These are phyloP conservation scores for Podarcis cretensis DNA, from an alignment of 2,113 vertebrate genomes.

Conservation along the genomic window DNA sequence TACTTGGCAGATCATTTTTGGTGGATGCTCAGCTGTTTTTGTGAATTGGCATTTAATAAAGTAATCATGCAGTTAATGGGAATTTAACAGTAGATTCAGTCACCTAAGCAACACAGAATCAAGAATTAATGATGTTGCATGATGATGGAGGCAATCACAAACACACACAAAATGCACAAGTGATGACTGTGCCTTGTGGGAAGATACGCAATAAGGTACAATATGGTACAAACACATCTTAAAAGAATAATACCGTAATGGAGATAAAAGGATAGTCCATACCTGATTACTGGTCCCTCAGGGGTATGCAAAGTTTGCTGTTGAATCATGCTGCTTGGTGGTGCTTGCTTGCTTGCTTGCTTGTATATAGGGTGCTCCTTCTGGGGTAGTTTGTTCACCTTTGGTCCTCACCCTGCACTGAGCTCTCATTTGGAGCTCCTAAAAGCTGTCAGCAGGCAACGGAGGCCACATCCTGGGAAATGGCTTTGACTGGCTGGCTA, in stretches of 20 bases:
- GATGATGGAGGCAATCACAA: not conserved
- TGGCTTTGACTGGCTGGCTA: too few relatives aligned
- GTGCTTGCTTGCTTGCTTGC: not conserved
- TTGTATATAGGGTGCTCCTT: too few relatives aligned
- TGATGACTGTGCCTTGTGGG: not conserved
- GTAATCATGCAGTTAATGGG: not conserved
- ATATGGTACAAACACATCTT: not conserved
- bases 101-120: not conserved
- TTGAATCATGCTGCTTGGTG: not conserved
- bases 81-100: conserved; percentile 1
- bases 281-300: not conserved
- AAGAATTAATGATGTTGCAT: not conserved
- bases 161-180: not conserved
- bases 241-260: not conserved
- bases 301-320: not conserved
- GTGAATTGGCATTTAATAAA: not conserved
- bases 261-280: not conserved
- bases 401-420: too few relatives aligned
- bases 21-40: not conserved
- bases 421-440: too few relatives aligned
- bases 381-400: too few relatives aligned
- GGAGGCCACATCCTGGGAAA: too few relatives aligned
- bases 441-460: too few relatives aligned
- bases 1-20: not conserved
- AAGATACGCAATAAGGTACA: not conserved